These are phyloP conservation scores for Karalla daura DNA, from an alignment of 2,797 vertebrate genomes.

Conservation along the genomic window DNA sequence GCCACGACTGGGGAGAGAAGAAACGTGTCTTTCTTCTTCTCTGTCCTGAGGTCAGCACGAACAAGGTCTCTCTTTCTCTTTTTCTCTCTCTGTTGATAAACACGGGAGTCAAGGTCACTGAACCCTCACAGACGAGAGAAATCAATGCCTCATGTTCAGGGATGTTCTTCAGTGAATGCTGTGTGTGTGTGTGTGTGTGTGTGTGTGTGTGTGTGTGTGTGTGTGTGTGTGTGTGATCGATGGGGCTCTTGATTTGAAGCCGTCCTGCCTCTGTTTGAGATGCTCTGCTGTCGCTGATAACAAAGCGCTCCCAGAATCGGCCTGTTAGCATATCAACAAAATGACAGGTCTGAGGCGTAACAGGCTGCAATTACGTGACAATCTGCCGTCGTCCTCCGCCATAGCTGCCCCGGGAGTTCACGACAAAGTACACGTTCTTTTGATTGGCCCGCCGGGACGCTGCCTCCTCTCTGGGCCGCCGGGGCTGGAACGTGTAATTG, in stretches of 20 bases:
- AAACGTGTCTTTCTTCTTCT: no score
- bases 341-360: slow-evolving; percentile 73
- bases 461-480: slow-evolving; percentile 52
- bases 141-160: slow-evolving; percentile 40
- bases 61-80: slow-evolving; percentile 2
- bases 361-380: slow-evolving; percentile 75
- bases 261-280: slow-evolving; percentile 41
- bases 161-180: slow-evolving; percentile 1
- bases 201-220: not conserved
- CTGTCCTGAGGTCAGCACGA: not conserved
- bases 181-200: no score
- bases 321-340: slow-evolving; percentile 60
- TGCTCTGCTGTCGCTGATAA: slow-evolving; percentile 52
- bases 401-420: slow-evolving; percentile 58
- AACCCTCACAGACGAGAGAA: slow-evolving; percentile 35
- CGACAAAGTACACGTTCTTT: slow-evolving; percentile 66
- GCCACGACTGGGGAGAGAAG: no score
- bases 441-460: slow-evolving; percentile 26
- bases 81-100: no score
- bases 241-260: slow-evolving; percentile 49
- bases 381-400: slow-evolving; percentile 47
- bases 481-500: slow-evolving; percentile 68
- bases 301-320: slow-evolving; percentile 55
- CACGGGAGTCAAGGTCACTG: slow-evolving; percentile 31
- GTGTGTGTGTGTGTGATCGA: slow-evolving; percentile 51